Conservation (phyloP, 2,113 vertebrate genomes). For the Tragelaphus strepsiceros region DNA sequence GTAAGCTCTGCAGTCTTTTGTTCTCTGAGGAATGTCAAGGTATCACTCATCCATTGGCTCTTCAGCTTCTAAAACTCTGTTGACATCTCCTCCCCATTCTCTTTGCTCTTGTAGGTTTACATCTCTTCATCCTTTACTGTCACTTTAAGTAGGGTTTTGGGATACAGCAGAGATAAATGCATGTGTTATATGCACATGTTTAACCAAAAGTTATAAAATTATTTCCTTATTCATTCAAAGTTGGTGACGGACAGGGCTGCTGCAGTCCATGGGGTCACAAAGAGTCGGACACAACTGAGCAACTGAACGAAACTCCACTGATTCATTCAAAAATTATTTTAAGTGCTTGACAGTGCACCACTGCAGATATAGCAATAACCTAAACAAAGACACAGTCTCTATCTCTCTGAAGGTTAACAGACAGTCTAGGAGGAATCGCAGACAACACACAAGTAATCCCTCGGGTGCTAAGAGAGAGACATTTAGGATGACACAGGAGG, state of each 20-base stretch:
- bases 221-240: not conserved
- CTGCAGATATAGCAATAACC: not conserved
- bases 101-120: not conserved
- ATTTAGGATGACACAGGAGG: not conserved
- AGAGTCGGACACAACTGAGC: not conserved
- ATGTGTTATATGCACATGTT: not conserved
- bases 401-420: not conserved
- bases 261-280: not conserved
- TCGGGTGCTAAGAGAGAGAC: not conserved
- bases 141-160: not conserved
- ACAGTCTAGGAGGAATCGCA: not conserved
- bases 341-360: not conserved
- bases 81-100: not conserved
- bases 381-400: not conserved
- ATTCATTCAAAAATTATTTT: not conserved
- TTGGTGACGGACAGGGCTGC: not conserved
- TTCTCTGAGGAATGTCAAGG: not conserved
- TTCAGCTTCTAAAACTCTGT: not conserved
- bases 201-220: not conserved
- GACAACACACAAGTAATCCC: not conserved
- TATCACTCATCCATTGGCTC: not conserved
- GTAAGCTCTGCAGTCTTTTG: not conserved
- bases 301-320: not conserved
- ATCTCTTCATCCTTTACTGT: not conserved
- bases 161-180: not conserved